Base-by-base conservation (phyloP, 2,797 vertebrate species). In the Tadarida brasiliensis region DNA sequence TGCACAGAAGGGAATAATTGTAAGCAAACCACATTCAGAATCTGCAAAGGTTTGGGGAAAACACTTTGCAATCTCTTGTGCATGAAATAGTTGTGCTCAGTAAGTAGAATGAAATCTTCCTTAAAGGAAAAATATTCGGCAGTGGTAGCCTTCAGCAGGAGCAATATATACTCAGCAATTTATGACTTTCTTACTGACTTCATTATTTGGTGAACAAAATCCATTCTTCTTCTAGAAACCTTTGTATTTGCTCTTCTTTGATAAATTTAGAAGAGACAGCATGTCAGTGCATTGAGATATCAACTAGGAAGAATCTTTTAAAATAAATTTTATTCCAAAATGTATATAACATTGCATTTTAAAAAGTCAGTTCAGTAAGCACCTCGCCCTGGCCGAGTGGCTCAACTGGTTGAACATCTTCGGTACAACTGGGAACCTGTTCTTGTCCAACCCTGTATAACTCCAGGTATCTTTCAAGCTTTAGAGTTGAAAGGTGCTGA, bases 171-270 rank as follows among this genome's bases (percentile, higher is more conserved):
- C 82, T 95, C 90, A 94, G 54, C 15, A 96, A 59, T 96, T 96
- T 97, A 95, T 96, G 81, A 97, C 57, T 95, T 96, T 65, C 94
- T 98, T 97, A 94, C 73, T 97, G 82, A 97, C 80, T 98, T 97
- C 77, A 97, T 97, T 98, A 97, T 97, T 98, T 92, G 84, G 54
- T 93, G 91, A 97, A 89, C 65, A 97, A 97, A 97, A 95, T 96
- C 94, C 81, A 94, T 97, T 88, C 67, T 96, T 96, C 71, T 96
- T 96, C 96, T 87, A 92, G 11, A 54, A 97, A 96, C 47, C 78
- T 90, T 94, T 97, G 12, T 83, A 91, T 86, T 12, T 4, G 93
- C 3, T 94, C 57, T 68, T 90, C 94, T 74, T 95, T 83, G 89
- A 97, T 95, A 61, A 86, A 88, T 97, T 97, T 97, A 94, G 96